Evolutionary conservation across 2,888 invertebrate genomes (phyloP).

Genomic region (Antitype chi): DNA sequence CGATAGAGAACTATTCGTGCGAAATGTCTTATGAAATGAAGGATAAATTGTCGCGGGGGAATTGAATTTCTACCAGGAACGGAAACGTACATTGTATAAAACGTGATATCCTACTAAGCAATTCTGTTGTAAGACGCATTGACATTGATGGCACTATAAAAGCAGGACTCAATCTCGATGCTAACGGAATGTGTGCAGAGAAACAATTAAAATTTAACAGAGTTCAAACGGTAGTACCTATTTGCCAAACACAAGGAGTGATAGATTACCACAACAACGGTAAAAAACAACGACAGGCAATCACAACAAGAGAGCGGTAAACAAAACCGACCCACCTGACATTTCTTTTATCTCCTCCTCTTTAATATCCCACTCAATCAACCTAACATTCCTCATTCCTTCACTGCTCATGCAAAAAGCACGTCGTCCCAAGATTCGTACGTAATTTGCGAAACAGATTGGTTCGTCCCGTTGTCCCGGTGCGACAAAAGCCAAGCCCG

Average conservation of each 20-base stretch:
- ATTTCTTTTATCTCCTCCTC: slow-evolving; percentile 52
- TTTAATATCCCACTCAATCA: slow-evolving; percentile 61
- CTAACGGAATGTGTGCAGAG: neutral
- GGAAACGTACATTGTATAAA: slow-evolving; percentile 59
- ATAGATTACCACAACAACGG: slow-evolving; percentile 14
- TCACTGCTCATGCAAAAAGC: slow-evolving; percentile 65
- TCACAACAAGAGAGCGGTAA: slow-evolving; percentile 34
- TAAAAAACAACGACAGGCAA: slow-evolving; percentile 30
- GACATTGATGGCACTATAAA: slow-evolving; percentile 28
- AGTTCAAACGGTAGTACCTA: neutral
- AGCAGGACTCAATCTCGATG: neutral
- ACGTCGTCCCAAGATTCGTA: slow-evolving; percentile 64
- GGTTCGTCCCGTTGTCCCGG: slow-evolving; percentile 60
- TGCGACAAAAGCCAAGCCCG: slow-evolving; percentile 65
- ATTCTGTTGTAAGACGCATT: slow-evolving; percentile 40
- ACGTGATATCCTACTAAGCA: slow-evolving; percentile 45
- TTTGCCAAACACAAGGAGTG: slow-evolving; percentile 3
- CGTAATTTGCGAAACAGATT: slow-evolving; percentile 69
- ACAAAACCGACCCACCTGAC: slow-evolving; percentile 37
- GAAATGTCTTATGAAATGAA: slow-evolving; percentile 79
- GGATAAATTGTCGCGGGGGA: slow-evolving; percentile 80
- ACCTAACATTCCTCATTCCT: slow-evolving; percentile 53
- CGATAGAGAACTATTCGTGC: slow-evolving; percentile 81
- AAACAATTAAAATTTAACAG: neutral
- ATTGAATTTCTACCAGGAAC: slow-evolving; percentile 64